A percentile compares a stretch with the other conserved stretches of the same genome.
Evolutionary conservation across 2,888 invertebrate species (phyloP).

Genomic region (Platerodrilus igneus): DNA sequence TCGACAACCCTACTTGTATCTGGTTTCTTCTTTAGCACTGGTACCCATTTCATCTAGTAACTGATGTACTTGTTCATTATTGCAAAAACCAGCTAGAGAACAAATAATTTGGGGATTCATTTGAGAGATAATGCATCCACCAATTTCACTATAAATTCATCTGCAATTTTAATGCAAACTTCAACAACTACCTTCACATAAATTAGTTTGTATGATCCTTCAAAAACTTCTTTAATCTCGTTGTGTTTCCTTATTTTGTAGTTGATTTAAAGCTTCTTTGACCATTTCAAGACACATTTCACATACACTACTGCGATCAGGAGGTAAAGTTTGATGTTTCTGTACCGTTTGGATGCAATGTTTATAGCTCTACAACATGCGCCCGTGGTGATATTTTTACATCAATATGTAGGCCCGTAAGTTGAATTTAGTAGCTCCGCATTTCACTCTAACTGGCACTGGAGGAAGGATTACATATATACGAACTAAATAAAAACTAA

Average conservation of each 20-base stretch:
- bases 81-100: constrained; percentile 82
- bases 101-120: constrained; percentile 90
- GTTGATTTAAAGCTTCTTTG: constrained; percentile 77
- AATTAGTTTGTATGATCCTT: constrained; percentile 80
- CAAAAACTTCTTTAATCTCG: constrained; percentile 79
- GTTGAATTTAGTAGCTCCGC: no score
- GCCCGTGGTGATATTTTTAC: no score
- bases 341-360: constrained; percentile 79
- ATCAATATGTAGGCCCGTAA: no score
- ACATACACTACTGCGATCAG: constrained; percentile 76
- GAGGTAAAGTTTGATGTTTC: constrained; percentile 62
- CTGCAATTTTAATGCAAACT: constrained; percentile 75
- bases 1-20: constrained; percentile 54
- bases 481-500: no score
- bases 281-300: constrained; percentile 88
- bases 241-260: constrained; percentile 85
- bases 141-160: constrained; percentile 81
- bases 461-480: no score
- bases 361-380: no score
- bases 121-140: constrained; percentile 83
- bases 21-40: no score
- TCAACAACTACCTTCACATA: constrained; percentile 66
- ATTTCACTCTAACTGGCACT: no score
- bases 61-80: constrained; percentile 71
- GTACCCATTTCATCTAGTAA: no score